Percentiles rank a stretch among this genome's conserved stretches.
Evolutionary conservation across 53 echinoderm and acorn worm species (phyloP).

Genomic region (Antedon mediterranea): DNA sequence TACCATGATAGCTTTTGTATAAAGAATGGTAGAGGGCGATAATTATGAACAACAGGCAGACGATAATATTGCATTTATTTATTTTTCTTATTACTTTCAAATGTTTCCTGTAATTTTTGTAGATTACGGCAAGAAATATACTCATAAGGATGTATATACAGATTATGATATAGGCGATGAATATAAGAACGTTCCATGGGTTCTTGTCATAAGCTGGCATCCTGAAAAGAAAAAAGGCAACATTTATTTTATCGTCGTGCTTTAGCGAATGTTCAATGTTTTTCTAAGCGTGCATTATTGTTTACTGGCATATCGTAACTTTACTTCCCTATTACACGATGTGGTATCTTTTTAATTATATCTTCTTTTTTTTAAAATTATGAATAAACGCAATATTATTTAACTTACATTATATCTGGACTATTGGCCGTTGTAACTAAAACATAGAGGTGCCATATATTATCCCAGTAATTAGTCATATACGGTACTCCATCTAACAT

Average conservation of each 20-base stretch:
- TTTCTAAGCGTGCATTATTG: too few species aligned
- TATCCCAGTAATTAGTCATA: conserved; percentile 67
- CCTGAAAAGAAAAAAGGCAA: conserved; percentile 14
- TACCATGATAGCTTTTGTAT: too few species aligned
- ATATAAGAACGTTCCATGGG: conserved; percentile 66
- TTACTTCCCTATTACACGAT: too few species aligned
- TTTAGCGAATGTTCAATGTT: too few species aligned
- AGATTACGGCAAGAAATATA: conserved; percentile 88
- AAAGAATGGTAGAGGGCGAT: too few species aligned
- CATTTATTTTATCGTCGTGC: too few species aligned
- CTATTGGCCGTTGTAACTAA: conserved; percentile 95
- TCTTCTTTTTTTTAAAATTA: too few species aligned
- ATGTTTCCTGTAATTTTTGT: conserved; percentile 94
- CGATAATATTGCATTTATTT: too few species aligned
- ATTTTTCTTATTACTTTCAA: conserved; percentile 78
- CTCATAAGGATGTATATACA: conserved; percentile 89
- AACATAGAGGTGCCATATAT: conserved; percentile 79
- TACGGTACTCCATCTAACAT: conserved; percentile 43
- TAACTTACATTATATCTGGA: conserved; percentile 93
- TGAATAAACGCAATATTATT: too few species aligned
- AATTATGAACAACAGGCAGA: too few species aligned
- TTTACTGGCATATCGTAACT: too few species aligned
- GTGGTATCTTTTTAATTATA: too few species aligned
- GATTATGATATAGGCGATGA: conserved; percentile 65
- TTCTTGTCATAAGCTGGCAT: conserved; percentile 81